Conservation (phyloP, 2,888 invertebrate genomes). For the Ptilodon capucinus region DNA sequence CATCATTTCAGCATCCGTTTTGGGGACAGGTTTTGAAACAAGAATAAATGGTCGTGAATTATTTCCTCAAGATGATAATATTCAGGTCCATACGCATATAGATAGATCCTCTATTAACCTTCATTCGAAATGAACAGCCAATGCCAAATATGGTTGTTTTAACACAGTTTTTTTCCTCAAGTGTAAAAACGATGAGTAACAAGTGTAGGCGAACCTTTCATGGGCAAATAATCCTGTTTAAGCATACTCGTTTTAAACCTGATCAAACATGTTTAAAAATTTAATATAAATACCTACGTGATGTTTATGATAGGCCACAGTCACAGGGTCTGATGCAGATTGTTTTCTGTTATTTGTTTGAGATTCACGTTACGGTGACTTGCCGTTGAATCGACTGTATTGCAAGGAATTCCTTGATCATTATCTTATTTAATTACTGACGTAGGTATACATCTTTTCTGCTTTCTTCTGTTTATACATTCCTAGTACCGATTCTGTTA, state of each 20-base stretch:
- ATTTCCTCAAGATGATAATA: too few species aligned
- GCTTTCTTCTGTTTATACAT: too few species aligned
- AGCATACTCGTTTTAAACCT: constrained; percentile 22
- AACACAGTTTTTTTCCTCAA: neutral
- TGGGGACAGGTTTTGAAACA: neutral
- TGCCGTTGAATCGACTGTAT: neutral
- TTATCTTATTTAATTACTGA: too few species aligned
- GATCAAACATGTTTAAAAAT: neutral
- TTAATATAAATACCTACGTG: neutral
- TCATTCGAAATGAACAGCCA: neutral
- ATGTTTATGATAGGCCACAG: neutral
- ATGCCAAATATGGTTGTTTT: neutral
- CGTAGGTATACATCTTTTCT: too few species aligned
- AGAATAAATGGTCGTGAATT: too few species aligned
- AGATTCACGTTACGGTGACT: neutral
- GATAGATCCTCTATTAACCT: too few species aligned
- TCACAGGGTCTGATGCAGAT: neutral
- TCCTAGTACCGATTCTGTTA: too few species aligned
- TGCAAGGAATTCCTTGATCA: too few species aligned
- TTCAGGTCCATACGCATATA: too few species aligned
- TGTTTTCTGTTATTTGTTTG: neutral
- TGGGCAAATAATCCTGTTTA: constrained; percentile 25
- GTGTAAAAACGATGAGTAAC: constrained; percentile 17
- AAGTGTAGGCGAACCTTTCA: constrained; percentile 11
- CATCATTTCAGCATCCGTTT: constrained; percentile 12